Percentiles rank a stretch among this genome's conserved stretches.
These are phyloP conservation scores for Loxodonta africana DNA, from an alignment of 2,113 vertebrate genomes.

Conservation along the genomic window DNA sequence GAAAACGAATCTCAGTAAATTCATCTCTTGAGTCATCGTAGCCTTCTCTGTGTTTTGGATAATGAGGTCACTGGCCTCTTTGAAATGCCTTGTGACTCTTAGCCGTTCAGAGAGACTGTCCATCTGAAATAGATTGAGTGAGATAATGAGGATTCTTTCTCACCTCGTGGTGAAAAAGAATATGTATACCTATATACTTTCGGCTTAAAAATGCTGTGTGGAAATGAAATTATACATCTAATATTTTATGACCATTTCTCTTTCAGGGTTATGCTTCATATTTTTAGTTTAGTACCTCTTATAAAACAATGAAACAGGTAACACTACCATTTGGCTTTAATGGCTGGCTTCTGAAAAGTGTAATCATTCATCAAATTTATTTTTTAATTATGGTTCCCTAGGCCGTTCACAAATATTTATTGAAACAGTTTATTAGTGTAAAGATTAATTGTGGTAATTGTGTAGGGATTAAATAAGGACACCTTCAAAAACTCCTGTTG, in stretches of 20 bases:
- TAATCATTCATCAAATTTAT: constrained; percentile 83
- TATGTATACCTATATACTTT: not conserved
- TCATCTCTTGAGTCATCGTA: constrained; percentile 66
- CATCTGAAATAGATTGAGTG: constrained; percentile 18
- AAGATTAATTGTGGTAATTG: constrained; percentile 85
- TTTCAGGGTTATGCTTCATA: constrained; percentile 80
- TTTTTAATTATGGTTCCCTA: constrained; percentile 86
- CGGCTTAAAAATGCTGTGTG: constrained; percentile 71
- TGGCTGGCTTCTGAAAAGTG: constrained; percentile 74
- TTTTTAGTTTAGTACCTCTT: constrained; percentile 81
- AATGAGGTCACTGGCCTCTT: constrained; percentile 67
- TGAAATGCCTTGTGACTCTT: constrained; percentile 61
- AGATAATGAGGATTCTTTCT: constrained; percentile 48
- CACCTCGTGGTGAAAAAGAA: constrained; percentile 17
- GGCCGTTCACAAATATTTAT: constrained; percentile 77
- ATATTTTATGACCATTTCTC: constrained; percentile 83
- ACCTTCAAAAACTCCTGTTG: constrained; percentile 65
- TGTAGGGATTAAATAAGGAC: constrained; percentile 73
- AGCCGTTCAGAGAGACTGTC: constrained; percentile 45
- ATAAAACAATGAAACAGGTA: constrained; percentile 83
- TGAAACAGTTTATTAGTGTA: constrained; percentile 79
- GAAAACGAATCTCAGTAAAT: not conserved
- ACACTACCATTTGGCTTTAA: constrained; percentile 81
- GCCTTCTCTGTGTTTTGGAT: constrained; percentile 63
- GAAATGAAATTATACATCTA: constrained; percentile 73